Base-by-base conservation (phyloP, 2,113 vertebrate species). In the Malurus melanocephalus region DNA sequence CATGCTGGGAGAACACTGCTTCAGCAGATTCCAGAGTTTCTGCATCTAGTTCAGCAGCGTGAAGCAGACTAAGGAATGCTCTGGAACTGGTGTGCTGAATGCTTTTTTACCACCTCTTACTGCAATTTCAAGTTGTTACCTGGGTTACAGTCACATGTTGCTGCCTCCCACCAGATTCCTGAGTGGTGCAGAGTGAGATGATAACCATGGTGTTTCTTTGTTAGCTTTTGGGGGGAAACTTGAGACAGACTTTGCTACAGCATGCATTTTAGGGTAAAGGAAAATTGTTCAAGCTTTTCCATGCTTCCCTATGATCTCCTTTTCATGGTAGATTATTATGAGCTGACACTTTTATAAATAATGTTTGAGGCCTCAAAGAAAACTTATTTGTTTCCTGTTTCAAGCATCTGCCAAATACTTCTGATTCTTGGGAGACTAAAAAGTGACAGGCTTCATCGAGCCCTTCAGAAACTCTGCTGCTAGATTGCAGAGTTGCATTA, bases 361-460 rank as follows among this genome's bases (percentile, higher is more conserved):
- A 62, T 35, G 9, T 67, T 80, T 85, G 52, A 80, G 75, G 49
- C 45, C 42, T 83, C 84, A 89, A 67, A 71, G 80, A 71, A 96
- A 92, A 61, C 16, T 43, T 51, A 55, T 21, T 90, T 32, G 6
- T 52, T 90, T 89, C 60, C 68, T 35, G 11, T 69, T 89, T 80
- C 49, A 85, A 75, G 57, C 26, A 21, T 75, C 51, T 92, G 85
- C 79, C 85, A 91, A 95, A 88, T 91, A 83, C 4, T 89, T 92
- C 57, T 92, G 68, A 89, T 89, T 89, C 73, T 71, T 92, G 23
- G 9, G 57, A 89, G 33, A 60, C 33, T 56, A 16, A 43, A 67
- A 89, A 88, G 43, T 61, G 73, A 71, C 26, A 80, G 45, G 11
- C 28, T 91, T 87, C 45, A 49, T 87, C 32, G n/a, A 73, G 43